Evolutionary conservation across 2,888 invertebrate genomes (phyloP).

Genomic region (Ectropis crepuscularia): DNA sequence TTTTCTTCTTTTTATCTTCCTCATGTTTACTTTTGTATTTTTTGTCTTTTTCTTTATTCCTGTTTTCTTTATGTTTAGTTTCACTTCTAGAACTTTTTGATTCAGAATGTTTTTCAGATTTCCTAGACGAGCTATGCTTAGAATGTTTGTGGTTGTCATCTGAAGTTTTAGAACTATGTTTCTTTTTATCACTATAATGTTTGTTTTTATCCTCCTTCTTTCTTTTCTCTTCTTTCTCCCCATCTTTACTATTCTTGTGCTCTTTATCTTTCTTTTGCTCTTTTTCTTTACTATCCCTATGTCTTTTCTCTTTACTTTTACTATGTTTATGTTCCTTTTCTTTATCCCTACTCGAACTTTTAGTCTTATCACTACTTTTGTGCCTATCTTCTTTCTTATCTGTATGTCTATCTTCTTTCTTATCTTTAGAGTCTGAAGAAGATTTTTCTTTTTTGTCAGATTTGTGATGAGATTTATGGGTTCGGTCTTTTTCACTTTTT

Average conservation of each 20-base stretch:
- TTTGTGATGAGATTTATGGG: slow-evolving; percentile 40
- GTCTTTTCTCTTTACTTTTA: slow-evolving; percentile 50
- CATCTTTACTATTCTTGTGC: slow-evolving; percentile 62
- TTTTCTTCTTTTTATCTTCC: slow-evolving; percentile 50
- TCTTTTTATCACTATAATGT: slow-evolving; percentile 57
- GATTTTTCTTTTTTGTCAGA: slow-evolving; percentile 44
- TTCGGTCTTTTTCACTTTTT: slow-evolving; percentile 42
- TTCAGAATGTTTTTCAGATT: slow-evolving; percentile 50
- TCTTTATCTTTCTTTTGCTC: slow-evolving; percentile 58
- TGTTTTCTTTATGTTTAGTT: slow-evolving; percentile 34
- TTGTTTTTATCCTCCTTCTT: slow-evolving; percentile 60
- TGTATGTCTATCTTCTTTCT: slow-evolving; percentile 43
- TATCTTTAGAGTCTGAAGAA: slow-evolving; percentile 25
- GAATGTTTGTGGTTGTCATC: slow-evolving; percentile 44
- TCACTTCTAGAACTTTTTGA: slow-evolving; percentile 54
- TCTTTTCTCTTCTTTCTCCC: slow-evolving; percentile 57
- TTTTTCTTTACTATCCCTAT: slow-evolving; percentile 52
- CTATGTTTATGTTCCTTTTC: slow-evolving; percentile 45
- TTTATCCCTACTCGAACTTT: slow-evolving; percentile 62
- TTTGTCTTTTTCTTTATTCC: slow-evolving; percentile 37
- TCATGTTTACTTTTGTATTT: slow-evolving; percentile 33
- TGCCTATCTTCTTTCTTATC: slow-evolving; percentile 46
- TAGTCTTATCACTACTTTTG: slow-evolving; percentile 42
- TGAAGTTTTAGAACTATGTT: slow-evolving; percentile 41
- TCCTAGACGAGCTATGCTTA: slow-evolving; percentile 53